Base-by-base conservation (phyloP, 2,888 invertebrate species). In the Opisthograptis luteolata region DNA sequence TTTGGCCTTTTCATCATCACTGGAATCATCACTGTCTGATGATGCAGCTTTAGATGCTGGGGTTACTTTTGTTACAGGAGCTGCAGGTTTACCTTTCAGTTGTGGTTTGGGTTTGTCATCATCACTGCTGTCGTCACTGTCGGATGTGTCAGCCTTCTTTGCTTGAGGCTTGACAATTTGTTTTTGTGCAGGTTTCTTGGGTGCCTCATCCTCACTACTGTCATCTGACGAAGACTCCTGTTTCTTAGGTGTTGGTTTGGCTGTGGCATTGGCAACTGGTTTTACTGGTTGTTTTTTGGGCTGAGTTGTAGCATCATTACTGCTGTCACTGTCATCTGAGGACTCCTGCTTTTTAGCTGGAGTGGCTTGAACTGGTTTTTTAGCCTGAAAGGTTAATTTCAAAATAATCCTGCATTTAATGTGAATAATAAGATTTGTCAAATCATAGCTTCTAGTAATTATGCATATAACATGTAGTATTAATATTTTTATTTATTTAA, bases 161-260 rank as follows among this genome's bases (percentile, higher is more conserved):
- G 43, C 42, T 8, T 48, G 50, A 8, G 51, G 32, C 32, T 62
- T 68, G 3, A 43, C 41, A 10, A 22, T 20, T 25, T 32, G 46
- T 30, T 47, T 47, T 43, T 32, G 37, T 51, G 62, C 43, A 47
- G 63, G 54, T 66, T 66, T 42, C 60, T 64, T 58, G 47, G 65
- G 53, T 55, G 60, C 41, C 59, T 63, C 64, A 39, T 67, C 68
- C 49, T 65, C 64, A 54, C 67, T 68, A 5, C 63, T 66, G 3
- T 85, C 84, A 37, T 79, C 80, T 15, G 84, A 80, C 9, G 80
- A 85, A 4, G 81, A 77, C 45, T 73, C 74, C 58, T 70, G 65
- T 58, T 76, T 76, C 36, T 72, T 76, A 20, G 61, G 62, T 46
- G 68, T 61, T 55, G 57, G 76, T 30, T 84, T 85, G 1, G 70